phyloP scores from a whole-genome alignment of 2,797 vertebrate genomes.

The Oreochromis grahami region DNA sequence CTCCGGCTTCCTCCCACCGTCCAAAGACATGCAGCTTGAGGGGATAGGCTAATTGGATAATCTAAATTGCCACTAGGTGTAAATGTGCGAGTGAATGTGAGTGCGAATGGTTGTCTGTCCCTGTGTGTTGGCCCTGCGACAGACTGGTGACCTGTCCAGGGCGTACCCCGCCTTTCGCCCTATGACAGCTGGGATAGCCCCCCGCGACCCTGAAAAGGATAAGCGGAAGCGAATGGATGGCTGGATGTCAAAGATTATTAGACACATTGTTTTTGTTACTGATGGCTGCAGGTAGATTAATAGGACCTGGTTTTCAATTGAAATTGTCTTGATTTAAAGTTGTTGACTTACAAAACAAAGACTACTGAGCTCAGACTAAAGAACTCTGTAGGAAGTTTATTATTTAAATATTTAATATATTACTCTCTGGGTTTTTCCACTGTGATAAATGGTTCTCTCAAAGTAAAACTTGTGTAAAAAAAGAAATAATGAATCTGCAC shows the following conservation, averaged over 20 bases:
- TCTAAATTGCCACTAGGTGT: no score
- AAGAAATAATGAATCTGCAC: not conserved
- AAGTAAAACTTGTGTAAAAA: not conserved
- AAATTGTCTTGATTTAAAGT: not conserved
- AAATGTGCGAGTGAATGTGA: no score
- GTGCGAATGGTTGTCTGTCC: no score
- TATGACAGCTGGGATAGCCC: no score
- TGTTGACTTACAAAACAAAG: not conserved
- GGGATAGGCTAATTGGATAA: no score
- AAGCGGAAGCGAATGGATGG: no score
- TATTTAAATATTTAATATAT: not conserved
- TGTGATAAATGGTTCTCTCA: not conserved
- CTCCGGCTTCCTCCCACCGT: no score
- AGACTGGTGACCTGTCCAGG: no score
- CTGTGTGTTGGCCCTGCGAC: no score
- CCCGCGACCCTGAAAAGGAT: no score
- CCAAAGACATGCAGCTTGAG: no score
- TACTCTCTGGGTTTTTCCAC: accelerated
- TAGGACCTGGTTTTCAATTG: not conserved
- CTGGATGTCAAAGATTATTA: not conserved
- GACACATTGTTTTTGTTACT: not conserved
- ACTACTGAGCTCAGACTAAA: not conserved
- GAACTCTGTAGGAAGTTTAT: not conserved
- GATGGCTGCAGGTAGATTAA: not conserved
- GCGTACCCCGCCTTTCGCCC: no score